Percentiles rank a stretch among this genome's conserved stretches.
These are phyloP conservation scores for Orchestia grillus DNA, from an alignment of 1,140 invertebrate species.

Conservation along the genomic window DNA sequence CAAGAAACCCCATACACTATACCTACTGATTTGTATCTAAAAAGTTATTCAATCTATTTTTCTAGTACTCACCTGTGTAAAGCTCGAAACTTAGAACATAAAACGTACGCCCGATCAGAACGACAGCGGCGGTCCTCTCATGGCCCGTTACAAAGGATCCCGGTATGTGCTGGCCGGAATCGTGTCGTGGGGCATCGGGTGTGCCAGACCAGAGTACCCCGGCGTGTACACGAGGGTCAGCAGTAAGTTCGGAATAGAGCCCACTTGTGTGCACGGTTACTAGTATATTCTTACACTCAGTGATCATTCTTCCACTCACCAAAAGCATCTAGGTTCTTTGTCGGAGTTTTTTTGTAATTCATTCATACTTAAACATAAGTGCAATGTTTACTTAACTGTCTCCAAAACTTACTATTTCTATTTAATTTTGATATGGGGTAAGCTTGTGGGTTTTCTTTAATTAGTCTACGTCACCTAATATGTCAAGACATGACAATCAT, in stretches of 20 bases:
- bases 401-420: no score
- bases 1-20: no score
- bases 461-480: no score
- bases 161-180: slow-evolving; percentile 24
- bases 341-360: no score
- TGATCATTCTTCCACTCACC: background rate
- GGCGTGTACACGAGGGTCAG: slow-evolving; percentile 6
- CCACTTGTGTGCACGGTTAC: background rate
- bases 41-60: no score
- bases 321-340: no score
- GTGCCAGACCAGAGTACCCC: slow-evolving; percentile 16
- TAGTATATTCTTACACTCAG: background rate
- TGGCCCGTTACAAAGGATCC: slow-evolving; percentile 31
- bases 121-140: slow-evolving; percentile 38
- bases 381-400: no score
- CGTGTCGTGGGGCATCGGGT: slow-evolving; percentile 31
- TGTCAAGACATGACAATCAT: no score
- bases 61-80: background rate
- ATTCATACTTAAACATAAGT: no score
- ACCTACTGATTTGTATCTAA: no score
- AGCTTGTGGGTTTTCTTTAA: no score
- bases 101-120: background rate
- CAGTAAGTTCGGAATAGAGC: background rate
- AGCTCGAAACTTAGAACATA: background rate
- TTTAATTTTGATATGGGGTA: no score